These are phyloP conservation scores for Sphaeramia orbicularis DNA, from an alignment of 2,797 vertebrate genomes.

Conservation along the genomic window DNA sequence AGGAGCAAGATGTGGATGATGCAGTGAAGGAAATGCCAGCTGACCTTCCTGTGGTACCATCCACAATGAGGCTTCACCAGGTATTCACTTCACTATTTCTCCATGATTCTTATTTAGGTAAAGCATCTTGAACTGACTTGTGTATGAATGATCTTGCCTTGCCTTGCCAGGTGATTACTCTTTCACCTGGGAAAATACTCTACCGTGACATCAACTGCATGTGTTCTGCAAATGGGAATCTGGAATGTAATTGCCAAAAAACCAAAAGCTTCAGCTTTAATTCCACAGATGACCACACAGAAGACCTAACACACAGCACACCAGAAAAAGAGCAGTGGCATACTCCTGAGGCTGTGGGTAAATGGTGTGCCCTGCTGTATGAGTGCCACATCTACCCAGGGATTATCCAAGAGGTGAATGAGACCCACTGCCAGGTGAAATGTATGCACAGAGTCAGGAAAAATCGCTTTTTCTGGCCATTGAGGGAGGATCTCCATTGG, in stretches of 20 bases:
- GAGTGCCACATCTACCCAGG: too few species aligned
- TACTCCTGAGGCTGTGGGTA: too few species aligned
- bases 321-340: too few species aligned
- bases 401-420: too few species aligned
- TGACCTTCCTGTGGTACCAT: conserved; percentile 3
- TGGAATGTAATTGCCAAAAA: not conserved
- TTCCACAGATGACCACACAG: not conserved
- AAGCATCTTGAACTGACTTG: too few species aligned
- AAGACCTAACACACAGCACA: too few species aligned
- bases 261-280: not conserved
- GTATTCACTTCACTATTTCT: conserved; percentile 27
- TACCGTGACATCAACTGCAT: not conserved
- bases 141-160: too few species aligned
- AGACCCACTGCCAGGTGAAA: too few species aligned
- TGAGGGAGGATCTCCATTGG: conserved; percentile 4
- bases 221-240: conserved; percentile 1
- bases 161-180: not conserved
- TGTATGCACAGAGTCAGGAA: too few species aligned
- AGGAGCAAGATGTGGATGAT: conserved; percentile 26
- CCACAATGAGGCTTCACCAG: conserved; percentile 37
- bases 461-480: too few species aligned
- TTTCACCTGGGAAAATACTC: not conserved
- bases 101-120: not conserved
- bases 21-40: conserved; percentile 30
- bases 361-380: too few species aligned